Evolutionary conservation across 2,113 vertebrate species (phyloP), one percentile per base, ranked within the genome.

Genomic region (Urocitellus parryii): DNA sequence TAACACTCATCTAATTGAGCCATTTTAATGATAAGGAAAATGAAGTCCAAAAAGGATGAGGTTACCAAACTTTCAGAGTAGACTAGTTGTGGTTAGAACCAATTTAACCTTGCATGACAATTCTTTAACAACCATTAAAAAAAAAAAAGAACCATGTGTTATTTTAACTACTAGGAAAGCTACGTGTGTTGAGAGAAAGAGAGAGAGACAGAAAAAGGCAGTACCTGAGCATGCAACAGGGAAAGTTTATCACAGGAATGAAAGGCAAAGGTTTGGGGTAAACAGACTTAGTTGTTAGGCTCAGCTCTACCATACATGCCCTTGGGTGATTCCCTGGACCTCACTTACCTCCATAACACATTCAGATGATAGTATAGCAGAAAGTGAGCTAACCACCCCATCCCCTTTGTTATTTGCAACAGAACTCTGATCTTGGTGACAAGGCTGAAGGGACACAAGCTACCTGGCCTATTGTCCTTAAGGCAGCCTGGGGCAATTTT

Each of bases 111-210:
- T 80, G 39, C 2, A 74, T 72, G 25, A 74, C 7, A 91, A 67
- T 83, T 68, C 16, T 85, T 95, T 76, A 56, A 45, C 67, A 68
- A 63, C 8, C 58, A 68, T 13, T 11, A 32, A 73, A 87, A 81
- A 85, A 56, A 56, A 20, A 58, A 58, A 58, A 53, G 4, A 53
- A 18, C 53, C 13, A 32, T 20, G 39, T 4, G 34, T 48, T 27
- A 29, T 85, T 88, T 97, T 77, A 76, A 70, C 86, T 74, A 80
- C 67, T 80, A 77, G 37, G 56, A 91, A 93, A 91, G 63, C 14
- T 90, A 29, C 53, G 27, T 10, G 37, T 58, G 16, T 18, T 67
- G 48, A 53, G 17, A 72, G 13, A 53, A 9, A 72, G 67, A 86
- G 27, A 90, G 13, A 18, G 17, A 56, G 4, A 81, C 10, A 80